These are phyloP conservation scores for Augochlorella aurata DNA, from an alignment of 2,888 invertebrate species.

Conservation along the genomic window DNA sequence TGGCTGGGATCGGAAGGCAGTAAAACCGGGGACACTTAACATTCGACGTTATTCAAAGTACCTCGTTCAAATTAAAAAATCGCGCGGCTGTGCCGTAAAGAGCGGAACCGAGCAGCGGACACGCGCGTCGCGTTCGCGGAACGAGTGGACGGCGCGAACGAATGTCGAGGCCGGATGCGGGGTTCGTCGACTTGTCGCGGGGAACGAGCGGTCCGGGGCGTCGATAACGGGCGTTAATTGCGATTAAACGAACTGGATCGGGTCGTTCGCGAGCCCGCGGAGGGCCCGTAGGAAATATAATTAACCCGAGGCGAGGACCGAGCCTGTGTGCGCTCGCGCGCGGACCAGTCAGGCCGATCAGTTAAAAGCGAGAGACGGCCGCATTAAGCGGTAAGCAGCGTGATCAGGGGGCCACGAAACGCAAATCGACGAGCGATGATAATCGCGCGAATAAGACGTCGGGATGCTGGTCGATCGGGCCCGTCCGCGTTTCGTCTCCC, in stretches of 20 bases:
- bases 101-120: neutral
- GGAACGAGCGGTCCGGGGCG: neutral
- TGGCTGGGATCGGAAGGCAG: neutral
- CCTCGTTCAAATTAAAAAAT: neutral
- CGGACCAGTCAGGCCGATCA: neutral
- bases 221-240: slow-evolving; percentile 26
- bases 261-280: neutral
- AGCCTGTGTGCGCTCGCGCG: too few relatives aligned
- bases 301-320: slow-evolving; percentile 35
- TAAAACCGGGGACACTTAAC: neutral
- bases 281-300: slow-evolving; percentile 36
- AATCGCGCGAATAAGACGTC: slow-evolving; percentile 76
- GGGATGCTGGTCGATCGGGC: slow-evolving; percentile 59
- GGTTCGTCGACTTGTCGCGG: slow-evolving; percentile 7
- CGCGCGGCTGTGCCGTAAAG: neutral
- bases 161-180: neutral
- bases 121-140: slow-evolving; percentile 5
- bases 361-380: slow-evolving; percentile 25
- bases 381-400: slow-evolving; percentile 38
- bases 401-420: slow-evolving; percentile 46
- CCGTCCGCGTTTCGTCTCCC: slow-evolving; percentile 50
- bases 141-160: neutral
- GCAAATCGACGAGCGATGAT: slow-evolving; percentile 67
- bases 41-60: slow-evolving; percentile 2
- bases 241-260: slow-evolving; percentile 4